Evolutionary conservation across 2,888 invertebrate species (phyloP).

Genomic region (Mermis nigrescens): DNA sequence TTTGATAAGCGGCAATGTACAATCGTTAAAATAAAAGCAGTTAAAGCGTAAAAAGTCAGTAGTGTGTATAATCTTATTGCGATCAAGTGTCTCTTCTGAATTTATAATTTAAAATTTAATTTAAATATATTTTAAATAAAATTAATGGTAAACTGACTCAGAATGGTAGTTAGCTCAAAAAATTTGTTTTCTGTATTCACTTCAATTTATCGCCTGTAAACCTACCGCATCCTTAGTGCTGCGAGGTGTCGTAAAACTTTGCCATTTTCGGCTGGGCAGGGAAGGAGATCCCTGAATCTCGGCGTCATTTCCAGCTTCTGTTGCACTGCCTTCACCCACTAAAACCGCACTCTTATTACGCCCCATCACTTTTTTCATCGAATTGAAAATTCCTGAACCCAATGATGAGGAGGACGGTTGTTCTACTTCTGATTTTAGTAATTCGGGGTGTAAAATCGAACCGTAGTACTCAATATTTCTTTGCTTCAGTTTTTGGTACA

Average conservation of each 20-base stretch:
- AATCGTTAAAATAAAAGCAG: too few relatives aligned
- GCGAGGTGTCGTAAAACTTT: background rate
- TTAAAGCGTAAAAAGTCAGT: too few relatives aligned
- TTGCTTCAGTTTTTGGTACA: slow-evolving; percentile 67
- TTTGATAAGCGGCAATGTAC: too few relatives aligned
- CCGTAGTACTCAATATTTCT: slow-evolving; percentile 75
- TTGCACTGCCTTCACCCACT: background rate
- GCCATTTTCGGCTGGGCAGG: background rate
- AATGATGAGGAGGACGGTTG: slow-evolving; percentile 13
- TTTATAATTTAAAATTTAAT: too few relatives aligned
- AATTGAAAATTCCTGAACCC: slow-evolving; percentile 72
- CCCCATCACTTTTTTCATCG: slow-evolving; percentile 52
- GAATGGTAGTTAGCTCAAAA: too few relatives aligned
- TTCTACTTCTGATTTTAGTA: slow-evolving; percentile 36
- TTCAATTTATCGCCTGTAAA: too few relatives aligned
- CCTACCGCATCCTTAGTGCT: background rate
- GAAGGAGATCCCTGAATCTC: background rate
- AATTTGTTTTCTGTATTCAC: too few relatives aligned
- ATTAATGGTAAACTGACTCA: too few relatives aligned
- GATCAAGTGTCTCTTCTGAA: too few relatives aligned
- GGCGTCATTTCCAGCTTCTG: background rate
- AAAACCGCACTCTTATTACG: background rate
- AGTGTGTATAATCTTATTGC: too few relatives aligned
- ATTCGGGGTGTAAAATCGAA: slow-evolving; percentile 45
- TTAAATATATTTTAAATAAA: too few relatives aligned